These are phyloP conservation scores for Hydrozoanthus gracilis DNA, from an alignment of 92 coral and sea anemone genomes.

Conservation along the genomic window DNA sequence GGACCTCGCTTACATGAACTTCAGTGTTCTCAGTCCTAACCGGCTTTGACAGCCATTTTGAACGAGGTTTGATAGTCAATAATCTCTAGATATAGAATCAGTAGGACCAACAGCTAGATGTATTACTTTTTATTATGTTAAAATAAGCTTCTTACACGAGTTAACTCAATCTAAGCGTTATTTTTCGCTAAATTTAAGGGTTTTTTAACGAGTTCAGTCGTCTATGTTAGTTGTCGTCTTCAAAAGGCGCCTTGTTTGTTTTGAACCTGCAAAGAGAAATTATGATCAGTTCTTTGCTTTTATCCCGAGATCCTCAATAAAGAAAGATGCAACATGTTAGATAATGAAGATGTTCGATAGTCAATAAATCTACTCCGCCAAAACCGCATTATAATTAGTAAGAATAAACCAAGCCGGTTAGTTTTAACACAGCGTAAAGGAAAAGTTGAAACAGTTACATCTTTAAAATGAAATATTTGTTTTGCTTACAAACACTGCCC, in stretches of 20 bases:
- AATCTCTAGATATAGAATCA: not conserved
- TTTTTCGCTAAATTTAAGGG: not conserved
- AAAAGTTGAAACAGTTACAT: no score
- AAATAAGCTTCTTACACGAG: constrained; percentile 12
- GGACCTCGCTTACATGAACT: no score
- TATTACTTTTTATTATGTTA: not conserved
- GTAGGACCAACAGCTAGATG: not conserved
- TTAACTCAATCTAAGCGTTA: not conserved
- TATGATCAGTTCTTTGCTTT: not conserved
- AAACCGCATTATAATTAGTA: no score
- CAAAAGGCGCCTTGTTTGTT: not conserved
- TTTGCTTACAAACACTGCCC: no score
- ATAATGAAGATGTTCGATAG: not conserved
- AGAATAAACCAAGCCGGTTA: no score
- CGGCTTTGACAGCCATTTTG: no score
- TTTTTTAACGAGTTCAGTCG: not conserved
- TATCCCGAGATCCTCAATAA: not conserved
- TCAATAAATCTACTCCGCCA: no score
- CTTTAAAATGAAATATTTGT: no score
- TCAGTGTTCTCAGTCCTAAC: no score
- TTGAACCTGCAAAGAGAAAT: not conserved
- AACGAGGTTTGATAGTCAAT: no score
- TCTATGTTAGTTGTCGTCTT: not conserved
- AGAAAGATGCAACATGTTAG: not conserved
- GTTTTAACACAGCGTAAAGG: no score